phyloP scores from a whole-genome alignment of 2,888 invertebrate genomes.

The Tipula confusa region DNA sequence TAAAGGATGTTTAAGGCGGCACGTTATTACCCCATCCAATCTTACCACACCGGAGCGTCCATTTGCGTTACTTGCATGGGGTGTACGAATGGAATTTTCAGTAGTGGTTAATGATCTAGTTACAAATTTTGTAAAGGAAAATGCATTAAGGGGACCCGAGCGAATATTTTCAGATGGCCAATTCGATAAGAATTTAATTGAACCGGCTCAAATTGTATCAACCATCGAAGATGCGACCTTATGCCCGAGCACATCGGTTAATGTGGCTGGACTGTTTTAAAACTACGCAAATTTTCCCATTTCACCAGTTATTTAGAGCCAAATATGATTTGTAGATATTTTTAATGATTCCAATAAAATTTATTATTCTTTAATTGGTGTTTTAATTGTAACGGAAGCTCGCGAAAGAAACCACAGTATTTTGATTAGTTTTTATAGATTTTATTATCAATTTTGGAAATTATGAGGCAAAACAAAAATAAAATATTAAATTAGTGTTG shows the following conservation, averaged over 20 bases:
- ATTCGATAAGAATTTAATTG: constrained; percentile 33
- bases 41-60: constrained; percentile 58
- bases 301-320: background rate
- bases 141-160: constrained; percentile 60
- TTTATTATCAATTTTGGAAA: background rate
- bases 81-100: constrained; percentile 66
- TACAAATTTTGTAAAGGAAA: constrained; percentile 58
- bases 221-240: constrained; percentile 32
- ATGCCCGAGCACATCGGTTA: constrained; percentile 33
- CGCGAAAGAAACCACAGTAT: no score
- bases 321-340: background rate
- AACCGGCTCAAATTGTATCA: constrained; percentile 34
- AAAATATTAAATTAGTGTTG: background rate
- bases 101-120: constrained; percentile 56
- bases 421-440: background rate
- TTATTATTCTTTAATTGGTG: background rate
- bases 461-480: background rate
- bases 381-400: no score
- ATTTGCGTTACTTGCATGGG: constrained; percentile 71
- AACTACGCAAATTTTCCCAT: no score
- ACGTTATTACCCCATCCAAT: constrained; percentile 70
- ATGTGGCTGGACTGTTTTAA: background rate
- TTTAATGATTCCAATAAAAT: background rate
- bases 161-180: constrained; percentile 41
- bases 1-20: constrained; percentile 63